These are phyloP conservation scores for Hartigia nigra DNA, from an alignment of 2,888 invertebrate genomes.

Conservation along the genomic window DNA sequence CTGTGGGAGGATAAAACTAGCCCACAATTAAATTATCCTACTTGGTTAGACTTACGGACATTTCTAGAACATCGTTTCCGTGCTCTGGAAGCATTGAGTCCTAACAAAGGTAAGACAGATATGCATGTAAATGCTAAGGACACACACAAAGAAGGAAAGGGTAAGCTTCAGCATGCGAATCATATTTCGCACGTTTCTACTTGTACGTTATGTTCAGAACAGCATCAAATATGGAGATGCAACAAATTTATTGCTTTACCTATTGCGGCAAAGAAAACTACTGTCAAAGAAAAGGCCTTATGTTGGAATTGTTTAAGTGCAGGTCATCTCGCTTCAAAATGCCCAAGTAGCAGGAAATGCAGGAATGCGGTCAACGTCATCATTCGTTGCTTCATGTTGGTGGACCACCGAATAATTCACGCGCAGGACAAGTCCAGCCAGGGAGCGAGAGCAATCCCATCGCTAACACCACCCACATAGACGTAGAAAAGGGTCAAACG, in stretches of 20 bases:
- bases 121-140: background rate
- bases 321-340: background rate
- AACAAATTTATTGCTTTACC: background rate
- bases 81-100: background rate
- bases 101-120: background rate
- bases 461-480: too few species aligned
- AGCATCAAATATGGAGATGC: background rate
- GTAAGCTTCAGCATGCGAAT: too few species aligned
- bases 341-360: background rate
- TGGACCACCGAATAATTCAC: too few species aligned
- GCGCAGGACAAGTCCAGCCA: too few species aligned
- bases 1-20: too few species aligned
- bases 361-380: background rate
- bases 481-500: too few species aligned
- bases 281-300: background rate
- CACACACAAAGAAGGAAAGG: too few species aligned
- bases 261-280: background rate
- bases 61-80: background rate
- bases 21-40: too few species aligned
- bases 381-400: background rate
- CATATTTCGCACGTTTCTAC: background rate
- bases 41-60: background rate
- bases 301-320: background rate
- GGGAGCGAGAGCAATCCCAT: too few species aligned
- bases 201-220: background rate